Conservation (phyloP, 1,140 invertebrate species). For the Drosophila azteca region DNA sequence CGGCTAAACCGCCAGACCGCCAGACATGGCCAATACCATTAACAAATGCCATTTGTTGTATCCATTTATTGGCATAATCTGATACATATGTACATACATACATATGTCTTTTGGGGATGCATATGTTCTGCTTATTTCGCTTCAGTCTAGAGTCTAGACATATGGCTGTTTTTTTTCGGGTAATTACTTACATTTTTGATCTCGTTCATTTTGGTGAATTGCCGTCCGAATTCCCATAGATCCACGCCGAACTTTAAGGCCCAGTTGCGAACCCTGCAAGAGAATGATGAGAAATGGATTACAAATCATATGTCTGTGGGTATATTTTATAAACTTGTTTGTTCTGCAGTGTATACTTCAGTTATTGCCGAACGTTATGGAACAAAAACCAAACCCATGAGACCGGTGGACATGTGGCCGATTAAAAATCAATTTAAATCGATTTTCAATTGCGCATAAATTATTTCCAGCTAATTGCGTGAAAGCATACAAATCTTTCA, state of each 20-base stretch:
- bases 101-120: conserved; percentile 1
- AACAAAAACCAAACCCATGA: not conserved
- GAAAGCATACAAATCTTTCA: conserved; percentile 45
- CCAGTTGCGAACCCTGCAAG: conserved; percentile 95
- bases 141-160: too few relatives aligned
- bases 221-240: conserved; percentile 93
- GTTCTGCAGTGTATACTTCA: not conserved
- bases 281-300: conserved; percentile 45
- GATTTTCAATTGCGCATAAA: conserved; percentile 48
- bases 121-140: conserved; percentile 2
- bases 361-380: not conserved
- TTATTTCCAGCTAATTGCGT: conserved; percentile 45
- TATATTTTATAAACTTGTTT: not conserved
- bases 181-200: conserved; percentile 90
- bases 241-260: conserved; percentile 94
- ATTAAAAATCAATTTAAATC: conserved; percentile 59
- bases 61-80: conserved; percentile 28
- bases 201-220: conserved; percentile 94
- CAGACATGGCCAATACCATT: conserved; percentile 49
- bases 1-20: conserved; percentile 29
- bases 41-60: conserved; percentile 34
- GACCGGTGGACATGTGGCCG: conserved; percentile 31
- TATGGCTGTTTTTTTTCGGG: conserved; percentile 2
- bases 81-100: conserved; percentile 23
- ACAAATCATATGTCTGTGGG: not conserved